These are phyloP conservation scores for Peribatodes rhomboidaria DNA, from an alignment of 2,888 invertebrate species.

Conservation along the genomic window DNA sequence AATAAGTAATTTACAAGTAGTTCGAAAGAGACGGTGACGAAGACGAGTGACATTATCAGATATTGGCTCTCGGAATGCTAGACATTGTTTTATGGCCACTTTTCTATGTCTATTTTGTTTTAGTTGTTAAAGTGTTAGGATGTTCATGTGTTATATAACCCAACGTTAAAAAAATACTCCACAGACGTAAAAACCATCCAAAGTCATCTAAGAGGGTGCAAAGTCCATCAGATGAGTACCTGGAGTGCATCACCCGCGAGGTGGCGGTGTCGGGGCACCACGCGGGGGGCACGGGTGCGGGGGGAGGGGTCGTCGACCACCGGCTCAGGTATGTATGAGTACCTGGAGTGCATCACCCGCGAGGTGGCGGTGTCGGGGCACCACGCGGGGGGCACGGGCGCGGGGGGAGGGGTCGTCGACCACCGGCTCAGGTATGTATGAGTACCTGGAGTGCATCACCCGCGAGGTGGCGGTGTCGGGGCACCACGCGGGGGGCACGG, in stretches of 20 bases:
- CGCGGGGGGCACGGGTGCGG: slow-evolving; percentile 92
- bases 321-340: slow-evolving; percentile 85
- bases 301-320: slow-evolving; percentile 90
- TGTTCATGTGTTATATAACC: no score
- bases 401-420: slow-evolving; percentile 91
- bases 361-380: slow-evolving; percentile 90
- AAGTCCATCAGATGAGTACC: slow-evolving; percentile 82
- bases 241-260: slow-evolving; percentile 89
- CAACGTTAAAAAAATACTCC: not conserved
- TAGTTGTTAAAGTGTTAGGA: no score
- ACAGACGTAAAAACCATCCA: slow-evolving; percentile 47
- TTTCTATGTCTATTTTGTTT: no score
- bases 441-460: slow-evolving; percentile 89
- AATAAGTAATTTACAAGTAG: no score
- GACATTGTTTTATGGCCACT: no score
- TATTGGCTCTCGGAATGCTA: no score
- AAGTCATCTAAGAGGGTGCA: slow-evolving; percentile 36
- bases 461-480: slow-evolving; percentile 89
- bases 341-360: slow-evolving; percentile 89
- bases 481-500: slow-evolving; percentile 93
- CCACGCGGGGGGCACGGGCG: slow-evolving; percentile 93
- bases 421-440: slow-evolving; percentile 85
- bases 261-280: slow-evolving; percentile 92
- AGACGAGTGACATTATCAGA: no score
- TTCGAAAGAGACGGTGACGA: no score